Evolutionary conservation across 2,888 invertebrate species (phyloP).

Genomic region (Hydrotaea cyrtoneurina): DNA sequence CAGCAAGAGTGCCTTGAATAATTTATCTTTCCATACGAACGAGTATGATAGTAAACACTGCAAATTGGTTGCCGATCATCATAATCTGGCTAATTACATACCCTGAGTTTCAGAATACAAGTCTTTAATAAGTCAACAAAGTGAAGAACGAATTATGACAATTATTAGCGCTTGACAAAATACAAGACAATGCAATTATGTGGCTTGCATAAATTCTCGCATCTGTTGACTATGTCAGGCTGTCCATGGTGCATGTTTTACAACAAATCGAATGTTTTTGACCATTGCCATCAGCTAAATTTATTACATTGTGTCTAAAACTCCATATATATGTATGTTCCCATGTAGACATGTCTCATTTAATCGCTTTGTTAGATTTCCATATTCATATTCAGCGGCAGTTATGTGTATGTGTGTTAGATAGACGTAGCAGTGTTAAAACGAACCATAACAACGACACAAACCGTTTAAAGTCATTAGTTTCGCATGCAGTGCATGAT

Average conservation of each 20-base stretch:
- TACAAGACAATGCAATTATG: neutral
- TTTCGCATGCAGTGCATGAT: conserved; percentile 59
- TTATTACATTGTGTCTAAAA: neutral
- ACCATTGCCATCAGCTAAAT: conserved; percentile 15
- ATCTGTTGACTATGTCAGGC: neutral
- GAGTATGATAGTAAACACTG: neutral
- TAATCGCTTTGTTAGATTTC: conserved; percentile 19
- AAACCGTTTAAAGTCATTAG: conserved; percentile 52
- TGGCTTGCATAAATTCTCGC: too few species aligned
- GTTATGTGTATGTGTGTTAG: neutral
- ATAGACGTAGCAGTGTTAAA: neutral
- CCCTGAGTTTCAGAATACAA: neutral
- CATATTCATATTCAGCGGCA: conserved; percentile 26
- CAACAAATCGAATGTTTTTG: conserved; percentile 7
- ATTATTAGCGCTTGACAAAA: conserved; percentile 7
- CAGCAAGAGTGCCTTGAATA: too few species aligned
- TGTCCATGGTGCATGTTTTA: neutral
- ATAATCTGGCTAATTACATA: neutral
- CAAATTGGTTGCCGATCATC: neutral
- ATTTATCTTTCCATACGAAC: too few species aligned
- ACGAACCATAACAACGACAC: conserved; percentile 13
- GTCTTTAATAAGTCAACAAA: neutral
- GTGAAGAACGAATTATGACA: conserved; percentile 1
- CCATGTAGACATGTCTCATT: neutral
- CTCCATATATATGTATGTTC: neutral